A percentile compares a stretch with the other conserved stretches of the same genome.
phyloP scores from a whole-genome alignment of 2,888 invertebrate genomes.

The Ypsolopha sequella region DNA sequence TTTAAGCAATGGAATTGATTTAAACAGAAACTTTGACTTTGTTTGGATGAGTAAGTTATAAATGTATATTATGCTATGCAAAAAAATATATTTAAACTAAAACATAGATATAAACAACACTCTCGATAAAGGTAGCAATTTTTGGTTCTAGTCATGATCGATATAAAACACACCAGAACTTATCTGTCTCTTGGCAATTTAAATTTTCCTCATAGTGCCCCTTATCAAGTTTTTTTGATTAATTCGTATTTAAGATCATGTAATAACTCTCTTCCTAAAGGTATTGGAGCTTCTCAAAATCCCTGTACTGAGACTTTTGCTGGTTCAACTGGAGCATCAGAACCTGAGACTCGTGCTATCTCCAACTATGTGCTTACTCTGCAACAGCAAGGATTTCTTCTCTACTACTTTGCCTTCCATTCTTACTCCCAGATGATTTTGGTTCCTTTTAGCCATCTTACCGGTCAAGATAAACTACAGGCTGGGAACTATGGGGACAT shows the following conservation, averaged over 20 bases:
- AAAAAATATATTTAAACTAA: too few relatives aligned
- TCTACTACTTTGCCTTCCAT: constrained; percentile 66
- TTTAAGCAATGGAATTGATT: constrained; percentile 49
- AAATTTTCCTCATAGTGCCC: too few relatives aligned
- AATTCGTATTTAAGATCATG: too few relatives aligned
- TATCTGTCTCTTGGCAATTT: too few relatives aligned
- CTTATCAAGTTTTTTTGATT: too few relatives aligned
- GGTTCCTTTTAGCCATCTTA: constrained; percentile 49
- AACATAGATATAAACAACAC: too few relatives aligned
- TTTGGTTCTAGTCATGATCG: too few relatives aligned
- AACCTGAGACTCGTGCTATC: constrained; percentile 56
- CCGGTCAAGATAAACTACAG: constrained; percentile 25
- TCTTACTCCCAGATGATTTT: constrained; percentile 66
- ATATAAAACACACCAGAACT: too few relatives aligned
- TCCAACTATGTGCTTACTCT: constrained; percentile 31
- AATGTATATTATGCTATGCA: too few relatives aligned
- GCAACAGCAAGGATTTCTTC: constrained; percentile 23
- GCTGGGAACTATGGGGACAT: constrained; percentile 40
- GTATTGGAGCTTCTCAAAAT: constrained; percentile 38
- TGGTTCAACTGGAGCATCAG: constrained; percentile 61
- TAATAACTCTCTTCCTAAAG: constrained; percentile 14
- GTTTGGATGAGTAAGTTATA: constrained; percentile 41
- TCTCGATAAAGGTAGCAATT: too few relatives aligned
- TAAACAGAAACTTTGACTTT: constrained; percentile 44
- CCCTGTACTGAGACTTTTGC: constrained; percentile 62